phyloP scores from a whole-genome alignment of 2,888 invertebrate species.

The Callyntrura sp. region DNA sequence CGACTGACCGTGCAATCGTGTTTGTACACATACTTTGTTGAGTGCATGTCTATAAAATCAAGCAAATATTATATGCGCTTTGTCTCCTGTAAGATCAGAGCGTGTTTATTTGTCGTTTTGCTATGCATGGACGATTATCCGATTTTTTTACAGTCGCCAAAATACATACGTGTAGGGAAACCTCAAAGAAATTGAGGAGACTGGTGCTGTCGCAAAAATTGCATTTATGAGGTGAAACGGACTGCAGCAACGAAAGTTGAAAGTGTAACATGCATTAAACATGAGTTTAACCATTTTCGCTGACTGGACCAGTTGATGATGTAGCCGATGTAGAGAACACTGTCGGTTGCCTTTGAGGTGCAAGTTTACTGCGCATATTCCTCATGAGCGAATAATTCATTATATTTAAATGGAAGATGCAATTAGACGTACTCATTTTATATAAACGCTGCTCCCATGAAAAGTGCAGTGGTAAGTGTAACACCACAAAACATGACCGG shows the following conservation, averaged over 20 bases:
- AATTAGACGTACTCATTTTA: neutral
- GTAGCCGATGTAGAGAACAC: neutral
- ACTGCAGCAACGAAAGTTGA: neutral
- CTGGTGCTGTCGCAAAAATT: neutral
- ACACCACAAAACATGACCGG: neutral
- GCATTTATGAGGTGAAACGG: neutral
- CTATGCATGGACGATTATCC: neutral
- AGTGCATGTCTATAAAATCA: neutral
- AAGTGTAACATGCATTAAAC: neutral
- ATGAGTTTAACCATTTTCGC: neutral
- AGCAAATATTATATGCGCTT: constrained; percentile 25
- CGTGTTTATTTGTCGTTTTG: neutral
- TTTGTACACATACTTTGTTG: constrained; percentile 19
- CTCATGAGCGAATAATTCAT: too few species aligned
- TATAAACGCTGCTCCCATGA: constrained; percentile 7
- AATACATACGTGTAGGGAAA: neutral
- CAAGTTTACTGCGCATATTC: too few species aligned
- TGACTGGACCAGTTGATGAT: neutral
- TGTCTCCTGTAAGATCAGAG: constrained; percentile 40
- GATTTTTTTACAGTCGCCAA: neutral
- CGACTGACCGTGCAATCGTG: constrained; percentile 39
- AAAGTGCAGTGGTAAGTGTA: neutral
- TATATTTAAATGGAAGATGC: too few species aligned
- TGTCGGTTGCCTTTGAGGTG: neutral
- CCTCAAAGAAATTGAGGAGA: neutral